Evolutionary conservation across 2,888 invertebrate species (phyloP).

Genomic region (Drosophila mercatorum): DNA sequence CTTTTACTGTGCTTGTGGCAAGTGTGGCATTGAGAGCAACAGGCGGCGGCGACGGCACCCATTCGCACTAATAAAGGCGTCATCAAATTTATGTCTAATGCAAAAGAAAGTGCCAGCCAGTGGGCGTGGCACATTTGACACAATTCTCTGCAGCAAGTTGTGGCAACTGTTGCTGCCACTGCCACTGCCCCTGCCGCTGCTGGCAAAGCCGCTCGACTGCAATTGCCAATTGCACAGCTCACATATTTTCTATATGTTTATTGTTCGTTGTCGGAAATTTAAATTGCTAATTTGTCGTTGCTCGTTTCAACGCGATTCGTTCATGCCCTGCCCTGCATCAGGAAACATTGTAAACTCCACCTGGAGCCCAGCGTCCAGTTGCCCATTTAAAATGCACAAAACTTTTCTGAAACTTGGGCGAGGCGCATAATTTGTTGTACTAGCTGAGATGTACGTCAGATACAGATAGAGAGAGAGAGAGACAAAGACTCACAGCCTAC

Average conservation of each 20-base stretch:
- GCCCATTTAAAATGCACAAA: slow-evolving; percentile 55
- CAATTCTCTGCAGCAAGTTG: slow-evolving; percentile 35
- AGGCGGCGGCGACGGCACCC: background rate
- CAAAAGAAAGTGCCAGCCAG: slow-evolving; percentile 65
- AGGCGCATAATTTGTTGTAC: slow-evolving; percentile 52
- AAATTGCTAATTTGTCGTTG: slow-evolving; percentile 55
- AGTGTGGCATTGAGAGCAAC: slow-evolving; percentile 18
- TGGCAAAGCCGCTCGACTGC: slow-evolving; percentile 23
- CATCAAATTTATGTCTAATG: slow-evolving; percentile 46
- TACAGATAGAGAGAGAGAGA: background rate
- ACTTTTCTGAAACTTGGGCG: slow-evolving; percentile 28
- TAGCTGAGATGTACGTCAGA: slow-evolving; percentile 15
- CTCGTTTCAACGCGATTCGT: slow-evolving; percentile 21
- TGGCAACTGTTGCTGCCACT: background rate
- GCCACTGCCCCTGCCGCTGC: slow-evolving; percentile 2
- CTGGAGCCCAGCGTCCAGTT: slow-evolving; percentile 29
- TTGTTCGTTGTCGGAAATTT: slow-evolving; percentile 33
- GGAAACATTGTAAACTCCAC: slow-evolving; percentile 42
- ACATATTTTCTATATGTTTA: slow-evolving; percentile 16
- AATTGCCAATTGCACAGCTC: slow-evolving; percentile 12
- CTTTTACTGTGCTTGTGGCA: slow-evolving; percentile 46
- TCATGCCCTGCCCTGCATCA: slow-evolving; percentile 20
- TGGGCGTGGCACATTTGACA: slow-evolving; percentile 58
- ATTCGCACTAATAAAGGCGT: slow-evolving; percentile 56
- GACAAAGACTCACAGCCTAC: slow-evolving; percentile 18